A percentile compares a stretch with the other conserved stretches of the same genome.
phyloP scores from a whole-genome alignment of 2,888 invertebrate species.

The Campoplex capitator region DNA sequence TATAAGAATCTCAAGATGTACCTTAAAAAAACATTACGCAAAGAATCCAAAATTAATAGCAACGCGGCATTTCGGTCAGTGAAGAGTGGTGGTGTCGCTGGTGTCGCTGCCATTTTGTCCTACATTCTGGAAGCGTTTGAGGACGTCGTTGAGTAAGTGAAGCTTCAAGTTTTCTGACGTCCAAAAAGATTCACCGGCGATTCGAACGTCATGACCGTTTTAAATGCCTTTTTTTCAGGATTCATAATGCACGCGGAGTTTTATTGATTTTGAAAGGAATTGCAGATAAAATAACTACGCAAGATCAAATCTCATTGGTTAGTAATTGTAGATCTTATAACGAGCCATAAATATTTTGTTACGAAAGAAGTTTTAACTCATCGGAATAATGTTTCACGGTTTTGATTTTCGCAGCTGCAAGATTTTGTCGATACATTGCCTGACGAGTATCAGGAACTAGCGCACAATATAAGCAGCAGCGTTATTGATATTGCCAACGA shows the following conservation, averaged over 20 bases:
- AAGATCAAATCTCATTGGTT: conserved; percentile 58
- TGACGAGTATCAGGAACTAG: not conserved
- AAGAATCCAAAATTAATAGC: conserved; percentile 68
- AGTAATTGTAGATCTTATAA: not conserved
- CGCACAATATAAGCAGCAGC: not conserved
- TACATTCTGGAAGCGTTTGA: conserved; percentile 64
- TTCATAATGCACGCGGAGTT: not conserved
- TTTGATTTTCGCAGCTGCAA: conserved; percentile 26
- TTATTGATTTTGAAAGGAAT: conserved; percentile 43
- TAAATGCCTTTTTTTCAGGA: conserved; percentile 26
- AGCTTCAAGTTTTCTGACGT: not conserved
- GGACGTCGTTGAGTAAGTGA: conserved; percentile 52
- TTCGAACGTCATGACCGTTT: not conserved
- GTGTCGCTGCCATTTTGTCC: conserved; percentile 69
- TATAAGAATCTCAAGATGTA: conserved; percentile 79
- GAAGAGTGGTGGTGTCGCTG: conserved; percentile 60
- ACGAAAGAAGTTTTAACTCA: not conserved
- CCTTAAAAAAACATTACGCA: conserved; percentile 48
- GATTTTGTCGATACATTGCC: conserved; percentile 9
- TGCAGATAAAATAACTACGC: conserved; percentile 55
- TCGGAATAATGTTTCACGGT: not conserved
- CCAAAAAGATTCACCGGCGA: not conserved
- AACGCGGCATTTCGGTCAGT: conserved; percentile 72
- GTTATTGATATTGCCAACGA: conserved; percentile 28
- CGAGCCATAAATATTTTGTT: not conserved